Conservation (phyloP, 2,797 vertebrate species). For the Rhincodon typus region DNA sequence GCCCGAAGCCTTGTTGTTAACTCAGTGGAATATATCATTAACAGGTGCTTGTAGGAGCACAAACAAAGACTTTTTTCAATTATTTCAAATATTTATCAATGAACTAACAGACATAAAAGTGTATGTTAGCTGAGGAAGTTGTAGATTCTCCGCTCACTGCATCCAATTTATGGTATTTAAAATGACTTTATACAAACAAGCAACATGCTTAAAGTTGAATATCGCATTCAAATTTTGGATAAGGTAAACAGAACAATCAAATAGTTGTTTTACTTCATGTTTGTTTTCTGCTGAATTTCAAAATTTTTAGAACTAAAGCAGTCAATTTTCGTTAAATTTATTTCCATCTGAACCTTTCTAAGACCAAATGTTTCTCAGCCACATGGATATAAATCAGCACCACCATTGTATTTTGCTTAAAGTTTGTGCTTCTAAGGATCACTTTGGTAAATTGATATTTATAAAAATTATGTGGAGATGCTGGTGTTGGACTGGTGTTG, state of each 20-base stretch:
- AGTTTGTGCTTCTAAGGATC: neutral
- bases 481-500: too few species aligned
- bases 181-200: neutral
- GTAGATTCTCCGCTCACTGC: neutral
- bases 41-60: neutral
- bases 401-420: neutral
- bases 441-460: neutral
- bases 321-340: neutral
- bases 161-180: neutral
- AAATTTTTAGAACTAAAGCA: neutral
- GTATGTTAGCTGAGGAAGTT: neutral
- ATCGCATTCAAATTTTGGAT: neutral
- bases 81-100: neutral
- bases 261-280: neutral
- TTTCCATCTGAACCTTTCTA: neutral
- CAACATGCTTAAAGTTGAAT: neutral
- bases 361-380: neutral
- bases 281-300: neutral
- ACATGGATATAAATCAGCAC: neutral
- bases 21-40: slow-evolving; percentile 3
- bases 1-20: too few species aligned
- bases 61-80: neutral
- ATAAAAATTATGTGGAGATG: too few species aligned
- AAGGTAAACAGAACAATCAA: neutral
- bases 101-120: neutral